These are phyloP conservation scores for Trisateles emortualis DNA, from an alignment of 2,888 invertebrate genomes.

Conservation along the genomic window DNA sequence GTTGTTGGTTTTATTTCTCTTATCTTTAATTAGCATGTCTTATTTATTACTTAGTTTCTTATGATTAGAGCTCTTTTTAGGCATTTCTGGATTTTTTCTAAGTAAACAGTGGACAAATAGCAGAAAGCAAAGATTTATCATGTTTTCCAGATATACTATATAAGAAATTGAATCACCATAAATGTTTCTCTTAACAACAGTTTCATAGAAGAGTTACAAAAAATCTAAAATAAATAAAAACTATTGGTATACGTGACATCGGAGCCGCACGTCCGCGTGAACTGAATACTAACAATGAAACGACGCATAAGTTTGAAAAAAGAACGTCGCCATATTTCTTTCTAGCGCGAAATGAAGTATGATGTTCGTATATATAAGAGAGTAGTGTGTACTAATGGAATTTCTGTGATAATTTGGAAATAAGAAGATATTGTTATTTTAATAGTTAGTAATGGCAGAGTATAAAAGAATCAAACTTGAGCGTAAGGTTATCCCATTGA, in stretches of 20 bases:
- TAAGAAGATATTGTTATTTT: background rate
- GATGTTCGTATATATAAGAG: slow-evolving; percentile 23
- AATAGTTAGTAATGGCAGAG: too few relatives aligned
- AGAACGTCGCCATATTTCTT: slow-evolving; percentile 23
- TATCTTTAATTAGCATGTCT: background rate
- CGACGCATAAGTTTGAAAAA: slow-evolving; percentile 39
- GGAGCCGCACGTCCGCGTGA: slow-evolving; percentile 30
- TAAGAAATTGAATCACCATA: too few relatives aligned
- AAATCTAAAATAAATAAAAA: slow-evolving; percentile 50
- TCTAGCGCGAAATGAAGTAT: slow-evolving; percentile 28
- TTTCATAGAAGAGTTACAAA: background rate
- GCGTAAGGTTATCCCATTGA: too few relatives aligned
- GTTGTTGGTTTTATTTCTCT: background rate
- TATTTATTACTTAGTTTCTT: too few relatives aligned
- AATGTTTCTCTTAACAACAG: background rate
- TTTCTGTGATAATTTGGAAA: slow-evolving; percentile 13
- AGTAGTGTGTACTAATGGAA: slow-evolving; percentile 26
- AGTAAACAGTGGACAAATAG: too few relatives aligned
- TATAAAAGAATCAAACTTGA: too few relatives aligned
- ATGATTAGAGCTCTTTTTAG: too few relatives aligned
- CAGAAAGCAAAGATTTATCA: too few relatives aligned
- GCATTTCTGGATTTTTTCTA: too few relatives aligned
- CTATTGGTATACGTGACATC: slow-evolving; percentile 50
- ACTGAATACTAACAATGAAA: slow-evolving; percentile 52
- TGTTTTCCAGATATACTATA: too few relatives aligned